A percentile compares a stretch with the other conserved stretches of the same genome.
These are phyloP conservation scores for Metaphire vulgaris DNA, from an alignment of 1,140 invertebrate species.

Conservation along the genomic window DNA sequence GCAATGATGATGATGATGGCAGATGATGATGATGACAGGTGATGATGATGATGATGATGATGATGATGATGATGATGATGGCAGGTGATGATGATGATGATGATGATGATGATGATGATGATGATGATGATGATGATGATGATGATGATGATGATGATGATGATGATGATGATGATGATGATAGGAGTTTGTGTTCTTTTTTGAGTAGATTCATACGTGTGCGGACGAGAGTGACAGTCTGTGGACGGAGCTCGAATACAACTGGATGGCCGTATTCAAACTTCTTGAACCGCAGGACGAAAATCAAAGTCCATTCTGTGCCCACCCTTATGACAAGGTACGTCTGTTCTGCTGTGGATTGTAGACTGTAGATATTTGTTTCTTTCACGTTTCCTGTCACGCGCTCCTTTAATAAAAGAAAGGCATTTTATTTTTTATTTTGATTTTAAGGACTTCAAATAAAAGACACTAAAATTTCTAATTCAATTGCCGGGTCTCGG, in stretches of 20 bases:
- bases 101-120: not conserved
- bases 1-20: no score
- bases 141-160: not conserved
- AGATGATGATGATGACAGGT: no score
- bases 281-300: constrained; percentile 6
- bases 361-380: not conserved
- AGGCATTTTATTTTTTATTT: no score
- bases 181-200: not conserved
- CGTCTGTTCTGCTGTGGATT: not conserved
- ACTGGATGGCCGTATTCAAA: constrained; percentile 12
- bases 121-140: not conserved
- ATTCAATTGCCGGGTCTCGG: no score
- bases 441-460: no score
- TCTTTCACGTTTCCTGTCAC: not conserved
- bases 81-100: not conserved
- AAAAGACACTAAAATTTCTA: no score
- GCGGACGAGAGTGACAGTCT: constrained; percentile 5
- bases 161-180: constrained; percentile 2
- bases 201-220: constrained; percentile 3
- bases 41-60: not conserved
- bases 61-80: not conserved
- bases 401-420: not conserved
- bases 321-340: constrained; percentile 11
- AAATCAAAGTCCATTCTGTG: constrained; percentile 3
- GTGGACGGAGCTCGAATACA: constrained; percentile 10